These are phyloP conservation scores for Trialeurodes vaporariorum DNA, from an alignment of 1,140 invertebrate species.

Conservation along the genomic window DNA sequence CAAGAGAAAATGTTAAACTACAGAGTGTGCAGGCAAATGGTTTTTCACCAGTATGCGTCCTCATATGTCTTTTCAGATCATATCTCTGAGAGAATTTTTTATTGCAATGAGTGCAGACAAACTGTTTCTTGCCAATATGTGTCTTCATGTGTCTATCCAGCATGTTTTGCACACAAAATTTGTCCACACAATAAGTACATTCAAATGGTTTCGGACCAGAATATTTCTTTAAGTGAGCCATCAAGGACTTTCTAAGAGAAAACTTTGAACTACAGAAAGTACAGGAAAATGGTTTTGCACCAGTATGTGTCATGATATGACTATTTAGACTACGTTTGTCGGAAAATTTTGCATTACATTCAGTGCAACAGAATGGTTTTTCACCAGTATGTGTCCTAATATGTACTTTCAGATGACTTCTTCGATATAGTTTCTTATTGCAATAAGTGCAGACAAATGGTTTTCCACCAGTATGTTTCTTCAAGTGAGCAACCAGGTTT, in stretches of 20 bases:
- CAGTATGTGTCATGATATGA: too few species aligned
- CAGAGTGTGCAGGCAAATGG: constrained; percentile 17
- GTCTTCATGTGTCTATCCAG: constrained; percentile 50
- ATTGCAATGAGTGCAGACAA: constrained; percentile 56
- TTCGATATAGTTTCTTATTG: constrained; percentile 43
- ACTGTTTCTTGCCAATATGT: constrained; percentile 59
- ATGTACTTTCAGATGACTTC: constrained; percentile 51
- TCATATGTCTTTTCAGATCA: too few species aligned
- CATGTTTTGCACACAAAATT: too few species aligned
- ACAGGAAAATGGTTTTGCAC: too few species aligned
- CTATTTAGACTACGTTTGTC: constrained; percentile 42
- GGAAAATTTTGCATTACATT: constrained; percentile 49
- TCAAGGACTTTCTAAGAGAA: too few species aligned
- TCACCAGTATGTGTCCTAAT: constrained; percentile 37
- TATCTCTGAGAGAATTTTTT: constrained; percentile 49
- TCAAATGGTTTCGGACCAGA: too few species aligned
- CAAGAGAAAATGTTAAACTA: constrained; percentile 53
- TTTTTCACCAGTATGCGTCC: too few species aligned
- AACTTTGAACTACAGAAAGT: too few species aligned
- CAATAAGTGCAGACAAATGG: constrained; percentile 16
- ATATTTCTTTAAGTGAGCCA: too few species aligned
- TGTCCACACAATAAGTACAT: too few species aligned
- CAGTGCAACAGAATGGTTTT: constrained; percentile 22
- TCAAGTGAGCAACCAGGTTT: constrained; percentile 14
- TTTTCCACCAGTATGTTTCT: constrained; percentile 20